phyloP scores from a whole-genome alignment of 2,113 vertebrate genomes.

The Cyrtonyx montezumae region DNA sequence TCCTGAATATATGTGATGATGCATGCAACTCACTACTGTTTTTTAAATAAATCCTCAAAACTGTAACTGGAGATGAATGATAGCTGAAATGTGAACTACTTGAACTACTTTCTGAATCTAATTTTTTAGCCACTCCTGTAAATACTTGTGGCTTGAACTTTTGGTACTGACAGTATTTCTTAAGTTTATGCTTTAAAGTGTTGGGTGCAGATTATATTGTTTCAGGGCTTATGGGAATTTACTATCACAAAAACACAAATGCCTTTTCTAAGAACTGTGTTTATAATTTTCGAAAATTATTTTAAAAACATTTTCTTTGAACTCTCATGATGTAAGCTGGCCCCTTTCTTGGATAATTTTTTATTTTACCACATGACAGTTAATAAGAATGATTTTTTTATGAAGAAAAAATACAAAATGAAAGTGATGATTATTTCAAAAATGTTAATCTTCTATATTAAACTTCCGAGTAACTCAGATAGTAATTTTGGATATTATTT shows the following conservation, averaged over 20 bases:
- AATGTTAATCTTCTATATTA: neutral
- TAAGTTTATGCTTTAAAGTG: neutral
- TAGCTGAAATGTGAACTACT: constrained; percentile 56
- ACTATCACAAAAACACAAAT: neutral
- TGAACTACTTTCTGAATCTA: constrained; percentile 38
- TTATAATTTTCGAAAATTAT: neutral
- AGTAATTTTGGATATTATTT: neutral
- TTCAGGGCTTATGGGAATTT: neutral
- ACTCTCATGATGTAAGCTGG: neutral
- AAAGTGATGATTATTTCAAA: neutral
- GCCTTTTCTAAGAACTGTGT: neutral
- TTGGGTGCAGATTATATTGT: neutral
- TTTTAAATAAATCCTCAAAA: constrained; percentile 17
- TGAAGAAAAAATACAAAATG: neutral
- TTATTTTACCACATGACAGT: neutral
- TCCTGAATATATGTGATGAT: neutral
- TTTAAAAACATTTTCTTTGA: neutral
- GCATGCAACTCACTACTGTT: neutral
- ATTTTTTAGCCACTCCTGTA: constrained; percentile 38
- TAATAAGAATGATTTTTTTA: neutral
- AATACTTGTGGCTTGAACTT: constrained; percentile 57
- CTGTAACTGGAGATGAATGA: constrained; percentile 38
- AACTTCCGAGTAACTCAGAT: neutral
- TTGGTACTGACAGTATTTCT: constrained; percentile 13
- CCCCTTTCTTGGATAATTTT: neutral